These are phyloP conservation scores for Synergus umbraculus DNA, from an alignment of 2,888 invertebrate species.

Conservation along the genomic window DNA sequence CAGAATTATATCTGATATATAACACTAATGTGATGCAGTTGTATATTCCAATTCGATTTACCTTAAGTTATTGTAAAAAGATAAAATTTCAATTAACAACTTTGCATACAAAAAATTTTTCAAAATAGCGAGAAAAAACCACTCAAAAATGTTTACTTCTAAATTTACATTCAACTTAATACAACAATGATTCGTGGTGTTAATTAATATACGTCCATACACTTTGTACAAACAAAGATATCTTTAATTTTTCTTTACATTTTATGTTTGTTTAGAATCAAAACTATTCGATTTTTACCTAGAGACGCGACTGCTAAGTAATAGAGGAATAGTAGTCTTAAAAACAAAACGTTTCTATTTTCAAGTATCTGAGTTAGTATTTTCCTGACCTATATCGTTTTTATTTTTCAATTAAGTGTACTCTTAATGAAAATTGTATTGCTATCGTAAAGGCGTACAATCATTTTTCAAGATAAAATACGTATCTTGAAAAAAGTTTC, in stretches of 20 bases:
- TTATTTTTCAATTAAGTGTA: neutral
- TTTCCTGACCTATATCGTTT: neutral
- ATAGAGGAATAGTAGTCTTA: neutral
- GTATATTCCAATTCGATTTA: neutral
- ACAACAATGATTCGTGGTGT: neutral
- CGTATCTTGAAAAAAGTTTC: neutral
- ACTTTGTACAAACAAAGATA: neutral
- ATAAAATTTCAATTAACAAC: neutral
- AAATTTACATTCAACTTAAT: neutral
- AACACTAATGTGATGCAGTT: neutral
- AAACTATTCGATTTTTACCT: neutral
- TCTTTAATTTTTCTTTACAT: neutral
- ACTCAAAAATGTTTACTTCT: neutral
- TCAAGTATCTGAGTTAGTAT: constrained; percentile 5
- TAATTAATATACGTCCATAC: neutral
- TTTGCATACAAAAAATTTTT: neutral
- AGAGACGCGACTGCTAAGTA: neutral
- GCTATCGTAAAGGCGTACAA: neutral
- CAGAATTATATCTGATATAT: constrained; percentile 28
- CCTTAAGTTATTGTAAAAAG: neutral
- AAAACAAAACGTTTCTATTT: constrained; percentile 5
- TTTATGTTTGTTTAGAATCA: neutral
- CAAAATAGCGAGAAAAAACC: neutral
- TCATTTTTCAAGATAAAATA: neutral
- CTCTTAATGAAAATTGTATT: neutral